phyloP scores from a whole-genome alignment of 2,113 vertebrate genomes.

The Mastomys natalensis region DNA sequence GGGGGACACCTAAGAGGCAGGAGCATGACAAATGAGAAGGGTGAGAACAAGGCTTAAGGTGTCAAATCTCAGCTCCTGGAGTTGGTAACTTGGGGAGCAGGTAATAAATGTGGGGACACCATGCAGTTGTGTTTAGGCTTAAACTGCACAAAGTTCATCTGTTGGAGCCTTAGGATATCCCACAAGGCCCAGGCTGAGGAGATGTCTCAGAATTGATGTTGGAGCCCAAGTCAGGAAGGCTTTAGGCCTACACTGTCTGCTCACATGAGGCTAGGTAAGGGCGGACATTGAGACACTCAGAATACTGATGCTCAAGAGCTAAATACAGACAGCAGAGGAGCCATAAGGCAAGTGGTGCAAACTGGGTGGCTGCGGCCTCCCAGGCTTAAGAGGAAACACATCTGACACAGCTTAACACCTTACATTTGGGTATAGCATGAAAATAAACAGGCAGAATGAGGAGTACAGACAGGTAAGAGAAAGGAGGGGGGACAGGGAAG shows the following conservation, averaged over 20 bases:
- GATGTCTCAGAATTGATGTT: neutral
- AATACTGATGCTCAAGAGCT: neutral
- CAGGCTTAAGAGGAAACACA: neutral
- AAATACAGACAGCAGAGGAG: neutral
- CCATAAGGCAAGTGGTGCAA: neutral
- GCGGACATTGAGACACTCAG: neutral
- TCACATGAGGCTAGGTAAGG: neutral
- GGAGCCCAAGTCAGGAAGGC: neutral
- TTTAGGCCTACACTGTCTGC: neutral
- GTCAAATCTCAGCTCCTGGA: neutral
- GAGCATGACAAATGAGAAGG: too few species aligned
- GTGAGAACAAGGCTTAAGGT: neutral
- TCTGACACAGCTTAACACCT: too few species aligned
- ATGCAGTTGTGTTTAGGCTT: neutral
- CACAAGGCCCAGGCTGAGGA: neutral
- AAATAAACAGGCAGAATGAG: neutral
- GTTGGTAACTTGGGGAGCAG: neutral
- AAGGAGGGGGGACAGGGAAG: neutral
- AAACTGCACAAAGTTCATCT: neutral
- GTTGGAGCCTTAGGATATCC: neutral
- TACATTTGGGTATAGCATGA: neutral
- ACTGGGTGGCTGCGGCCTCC: neutral
- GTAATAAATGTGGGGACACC: neutral
- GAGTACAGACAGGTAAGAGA: neutral
- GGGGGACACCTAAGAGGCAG: too few species aligned